Conservation (phyloP, 2,888 invertebrate genomes). For the Polyommatus iphigenia region DNA sequence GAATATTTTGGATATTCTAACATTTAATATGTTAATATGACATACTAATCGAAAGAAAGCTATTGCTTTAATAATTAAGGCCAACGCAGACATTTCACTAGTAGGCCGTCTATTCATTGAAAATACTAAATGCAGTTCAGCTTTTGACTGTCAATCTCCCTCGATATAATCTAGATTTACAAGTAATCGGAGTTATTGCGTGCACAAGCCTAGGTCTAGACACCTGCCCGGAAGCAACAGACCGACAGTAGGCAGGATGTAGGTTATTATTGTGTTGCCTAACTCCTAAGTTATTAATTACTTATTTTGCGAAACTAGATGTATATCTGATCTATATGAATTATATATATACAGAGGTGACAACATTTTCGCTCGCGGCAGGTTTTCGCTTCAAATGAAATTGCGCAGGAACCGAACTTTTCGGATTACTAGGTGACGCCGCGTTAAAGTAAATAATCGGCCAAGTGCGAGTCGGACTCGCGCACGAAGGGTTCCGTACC, state of each 20-base stretch:
- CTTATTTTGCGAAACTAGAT: not conserved
- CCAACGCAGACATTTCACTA: too few relatives aligned
- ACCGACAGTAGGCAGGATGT: constrained; percentile 7
- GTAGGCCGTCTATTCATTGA: too few relatives aligned
- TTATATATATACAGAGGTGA: not conserved
- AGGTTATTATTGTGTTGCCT: constrained; percentile 5
- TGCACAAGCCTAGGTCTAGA: not conserved
- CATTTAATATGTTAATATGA: too few relatives aligned
- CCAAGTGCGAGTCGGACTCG: too few relatives aligned
- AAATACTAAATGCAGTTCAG: not conserved
- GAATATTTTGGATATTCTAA: too few relatives aligned
- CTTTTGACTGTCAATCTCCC: not conserved
- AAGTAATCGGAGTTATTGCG: constrained; percentile 3
- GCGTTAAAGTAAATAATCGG: too few relatives aligned
- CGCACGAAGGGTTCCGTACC: too few relatives aligned
- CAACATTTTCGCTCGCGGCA: not conserved
- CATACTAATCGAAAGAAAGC: too few relatives aligned
- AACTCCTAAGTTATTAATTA: constrained; percentile 8
- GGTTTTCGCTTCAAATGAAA: too few relatives aligned
- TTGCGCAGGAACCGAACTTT: too few relatives aligned
- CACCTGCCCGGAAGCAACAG: constrained; percentile 16
- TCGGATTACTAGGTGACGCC: too few relatives aligned
- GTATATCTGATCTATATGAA: not conserved
- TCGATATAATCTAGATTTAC: constrained; percentile 9
- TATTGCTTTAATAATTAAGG: too few relatives aligned